phyloP scores from a whole-genome alignment of 1,140 invertebrate species.

The Helicorthomorpha holstii region DNA sequence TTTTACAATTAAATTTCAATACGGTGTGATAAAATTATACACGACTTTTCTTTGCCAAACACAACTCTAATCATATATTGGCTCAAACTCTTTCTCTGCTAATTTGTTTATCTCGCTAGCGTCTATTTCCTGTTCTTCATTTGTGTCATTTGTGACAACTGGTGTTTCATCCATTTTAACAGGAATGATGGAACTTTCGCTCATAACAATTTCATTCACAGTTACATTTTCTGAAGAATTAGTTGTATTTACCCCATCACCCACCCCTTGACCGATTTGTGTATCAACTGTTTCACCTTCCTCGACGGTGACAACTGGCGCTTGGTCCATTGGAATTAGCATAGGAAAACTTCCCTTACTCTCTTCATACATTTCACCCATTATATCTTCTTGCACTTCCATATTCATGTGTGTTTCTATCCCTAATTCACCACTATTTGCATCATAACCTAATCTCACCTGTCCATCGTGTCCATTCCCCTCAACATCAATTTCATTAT shows the following conservation, averaged over 20 bases:
- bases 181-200: too few relatives aligned
- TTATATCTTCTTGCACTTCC: constrained; percentile 6
- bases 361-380: neutral
- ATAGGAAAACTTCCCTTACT: neutral
- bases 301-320: constrained; percentile 1
- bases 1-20: too few relatives aligned
- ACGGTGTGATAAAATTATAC: too few relatives aligned
- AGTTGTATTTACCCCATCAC: neutral
- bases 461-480: neutral
- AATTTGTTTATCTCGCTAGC: neutral
- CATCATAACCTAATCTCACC: neutral
- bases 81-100: constrained; percentile 16
- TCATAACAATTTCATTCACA: too few relatives aligned
- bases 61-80: constrained; percentile 20
- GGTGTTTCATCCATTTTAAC: too few relatives aligned
- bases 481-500: neutral
- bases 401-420: constrained; percentile 2
- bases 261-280: neutral
- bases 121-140: neutral
- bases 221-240: too few relatives aligned
- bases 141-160: neutral
- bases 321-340: neutral
- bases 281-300: constrained; percentile 4
- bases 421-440: neutral
- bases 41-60: too few relatives aligned